Evolutionary conservation across 1,140 invertebrate species (phyloP).

Genomic region (Euwallacea fornicatus): DNA sequence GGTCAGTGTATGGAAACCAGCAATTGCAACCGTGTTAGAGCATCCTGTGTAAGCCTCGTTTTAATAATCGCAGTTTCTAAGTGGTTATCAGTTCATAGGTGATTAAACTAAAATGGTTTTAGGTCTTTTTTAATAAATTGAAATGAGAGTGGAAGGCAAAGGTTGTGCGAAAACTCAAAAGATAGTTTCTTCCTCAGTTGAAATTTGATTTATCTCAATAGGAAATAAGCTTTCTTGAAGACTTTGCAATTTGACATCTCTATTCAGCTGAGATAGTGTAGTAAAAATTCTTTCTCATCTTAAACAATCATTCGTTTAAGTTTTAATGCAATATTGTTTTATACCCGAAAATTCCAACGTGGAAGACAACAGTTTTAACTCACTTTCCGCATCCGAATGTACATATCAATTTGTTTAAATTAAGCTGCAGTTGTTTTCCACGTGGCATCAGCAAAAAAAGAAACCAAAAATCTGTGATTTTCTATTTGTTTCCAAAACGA

Average conservation of each 20-base stretch:
- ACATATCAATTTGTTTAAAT: slow-evolving; percentile 11
- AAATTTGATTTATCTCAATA: neutral
- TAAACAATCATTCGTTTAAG: neutral
- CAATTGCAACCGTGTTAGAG: neutral
- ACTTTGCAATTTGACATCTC: neutral
- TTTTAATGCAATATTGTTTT: neutral
- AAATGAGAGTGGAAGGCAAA: slow-evolving; percentile 32
- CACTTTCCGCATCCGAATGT: neutral
- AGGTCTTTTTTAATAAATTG: slow-evolving; percentile 31
- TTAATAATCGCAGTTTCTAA: neutral
- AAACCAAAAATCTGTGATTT: slow-evolving; percentile 32
- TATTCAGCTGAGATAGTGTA: neutral
- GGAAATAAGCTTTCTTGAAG: neutral
- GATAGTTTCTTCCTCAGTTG: neutral
- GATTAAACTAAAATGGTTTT: slow-evolving; percentile 18
- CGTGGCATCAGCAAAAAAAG: neutral
- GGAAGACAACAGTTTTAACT: no score
- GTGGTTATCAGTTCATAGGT: slow-evolving; percentile 18
- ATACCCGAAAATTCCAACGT: neutral
- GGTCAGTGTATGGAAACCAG: slow-evolving; percentile 27
- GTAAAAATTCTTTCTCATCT: neutral
- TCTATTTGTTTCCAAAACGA: slow-evolving; percentile 33
- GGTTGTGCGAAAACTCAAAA: slow-evolving; percentile 24
- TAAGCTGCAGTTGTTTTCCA: neutral
- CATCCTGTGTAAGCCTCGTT: neutral